These are phyloP conservation scores for Andricus curvator DNA, from an alignment of 2,888 invertebrate genomes.

Conservation along the genomic window DNA sequence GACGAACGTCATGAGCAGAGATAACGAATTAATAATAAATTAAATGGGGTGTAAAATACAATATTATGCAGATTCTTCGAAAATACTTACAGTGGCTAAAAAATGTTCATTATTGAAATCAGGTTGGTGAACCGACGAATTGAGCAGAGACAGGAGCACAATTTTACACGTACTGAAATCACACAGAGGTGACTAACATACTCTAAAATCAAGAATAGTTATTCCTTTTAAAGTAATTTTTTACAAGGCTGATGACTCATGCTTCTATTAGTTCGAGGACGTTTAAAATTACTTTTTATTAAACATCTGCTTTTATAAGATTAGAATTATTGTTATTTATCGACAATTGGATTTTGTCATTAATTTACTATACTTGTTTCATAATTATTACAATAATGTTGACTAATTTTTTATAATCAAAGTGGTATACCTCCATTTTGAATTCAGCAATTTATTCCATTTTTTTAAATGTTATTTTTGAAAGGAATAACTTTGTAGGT, in stretches of 20 bases:
- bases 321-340: too few species aligned
- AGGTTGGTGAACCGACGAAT: conserved; percentile 85
- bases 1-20: background rate
- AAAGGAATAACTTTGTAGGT: too few species aligned
- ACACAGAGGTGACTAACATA: conserved; percentile 81
- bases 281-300: conserved; percentile 11
- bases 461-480: conserved; percentile 23
- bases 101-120: conserved; percentile 66
- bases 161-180: conserved; percentile 84
- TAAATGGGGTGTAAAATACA: background rate
- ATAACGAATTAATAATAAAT: background rate
- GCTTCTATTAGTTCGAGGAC: conserved; percentile 18
- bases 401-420: too few species aligned
- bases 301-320: background rate
- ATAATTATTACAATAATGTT: too few species aligned
- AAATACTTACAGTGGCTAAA: background rate
- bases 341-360: background rate
- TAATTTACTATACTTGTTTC: background rate
- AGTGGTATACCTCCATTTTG: too few species aligned
- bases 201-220: conserved; percentile 45
- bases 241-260: conserved; percentile 27
- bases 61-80: conserved; percentile 29
- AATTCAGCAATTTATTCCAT: background rate
- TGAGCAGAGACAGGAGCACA: conserved; percentile 85
- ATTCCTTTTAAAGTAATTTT: conserved; percentile 32